phyloP scores from a whole-genome alignment of 2,797 vertebrate species.

The Mormyrops attenuatus region DNA sequence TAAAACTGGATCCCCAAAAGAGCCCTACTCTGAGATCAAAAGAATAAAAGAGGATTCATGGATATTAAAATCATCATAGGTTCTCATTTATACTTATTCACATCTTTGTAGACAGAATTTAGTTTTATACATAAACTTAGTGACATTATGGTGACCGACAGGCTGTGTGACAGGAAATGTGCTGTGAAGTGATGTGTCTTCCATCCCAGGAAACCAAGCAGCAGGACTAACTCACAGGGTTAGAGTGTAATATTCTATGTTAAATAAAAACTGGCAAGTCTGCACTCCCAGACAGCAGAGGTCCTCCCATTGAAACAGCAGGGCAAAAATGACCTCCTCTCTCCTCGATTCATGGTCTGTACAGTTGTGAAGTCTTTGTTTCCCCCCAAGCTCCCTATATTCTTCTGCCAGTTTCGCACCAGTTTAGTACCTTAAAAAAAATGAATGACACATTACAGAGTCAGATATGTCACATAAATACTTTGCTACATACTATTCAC shows the following conservation, averaged over 20 bases:
- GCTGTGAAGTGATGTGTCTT: conserved; percentile 29
- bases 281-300: conserved; percentile 55
- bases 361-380: conserved; percentile 46
- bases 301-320: conserved; percentile 50
- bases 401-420: conserved; percentile 41
- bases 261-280: conserved; percentile 89
- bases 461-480: neutral
- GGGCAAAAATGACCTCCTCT: conserved; percentile 48
- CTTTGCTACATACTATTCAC: neutral
- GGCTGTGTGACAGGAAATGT: conserved; percentile 40
- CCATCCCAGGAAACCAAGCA: conserved; percentile 39
- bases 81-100: conserved; percentile 27
- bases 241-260: conserved; percentile 62
- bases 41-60: conserved; percentile 44
- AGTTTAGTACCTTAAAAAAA: conserved; percentile 74
- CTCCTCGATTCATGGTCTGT: conserved; percentile 52
- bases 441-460: conserved; percentile 24
- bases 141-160: conserved; percentile 40
- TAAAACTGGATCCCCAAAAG: conserved; percentile 51
- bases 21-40: conserved; percentile 28
- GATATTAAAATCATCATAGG: conserved; percentile 50
- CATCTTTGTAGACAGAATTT: neutral
- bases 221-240: conserved; percentile 61
- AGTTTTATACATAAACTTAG: neutral
- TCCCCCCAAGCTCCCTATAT: conserved; percentile 10